Percentiles rank a stretch among this genome's conserved stretches.
phyloP scores from a whole-genome alignment of 2,113 vertebrate genomes.

The Oreochromis tanganicae region DNA sequence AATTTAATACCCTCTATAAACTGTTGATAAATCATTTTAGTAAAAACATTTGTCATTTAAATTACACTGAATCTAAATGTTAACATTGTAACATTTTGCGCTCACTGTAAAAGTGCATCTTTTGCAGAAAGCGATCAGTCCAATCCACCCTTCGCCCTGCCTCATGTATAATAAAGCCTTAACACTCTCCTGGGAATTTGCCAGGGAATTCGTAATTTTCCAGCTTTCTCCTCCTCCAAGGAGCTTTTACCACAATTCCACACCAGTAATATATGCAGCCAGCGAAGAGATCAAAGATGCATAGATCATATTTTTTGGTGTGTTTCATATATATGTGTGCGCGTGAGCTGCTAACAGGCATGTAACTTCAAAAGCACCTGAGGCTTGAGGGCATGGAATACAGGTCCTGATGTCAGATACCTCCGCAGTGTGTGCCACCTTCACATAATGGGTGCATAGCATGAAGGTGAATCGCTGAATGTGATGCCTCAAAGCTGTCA shows the following conservation, averaged over 20 bases:
- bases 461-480: slow-evolving; percentile 21
- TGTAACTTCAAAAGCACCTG: slow-evolving; percentile 45
- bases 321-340: slow-evolving; percentile 17
- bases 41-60: accelerated
- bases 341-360: slow-evolving; percentile 40
- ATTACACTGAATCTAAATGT: background rate
- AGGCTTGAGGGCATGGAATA: slow-evolving; percentile 27
- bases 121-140: background rate
- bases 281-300: slow-evolving; percentile 53
- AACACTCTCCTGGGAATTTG: slow-evolving; percentile 27
- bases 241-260: slow-evolving; percentile 17
- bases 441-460: background rate
- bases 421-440: background rate
- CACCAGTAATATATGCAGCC: slow-evolving; percentile 46
- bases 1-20: background rate
- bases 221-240: slow-evolving; percentile 33
- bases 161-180: slow-evolving; percentile 45
- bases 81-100: slow-evolving; percentile 1
- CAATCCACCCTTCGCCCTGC: background rate
- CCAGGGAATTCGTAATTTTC: slow-evolving; percentile 44
- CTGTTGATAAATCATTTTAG: background rate
- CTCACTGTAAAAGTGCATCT: background rate
- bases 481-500: background rate
- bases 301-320: slow-evolving; percentile 23
- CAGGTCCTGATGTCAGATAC: slow-evolving; percentile 30